Evolutionary conservation across 1,140 invertebrate genomes (phyloP), one percentile per base, ranked within the genome.

Genomic region (Pseudoatta argentina): DNA sequence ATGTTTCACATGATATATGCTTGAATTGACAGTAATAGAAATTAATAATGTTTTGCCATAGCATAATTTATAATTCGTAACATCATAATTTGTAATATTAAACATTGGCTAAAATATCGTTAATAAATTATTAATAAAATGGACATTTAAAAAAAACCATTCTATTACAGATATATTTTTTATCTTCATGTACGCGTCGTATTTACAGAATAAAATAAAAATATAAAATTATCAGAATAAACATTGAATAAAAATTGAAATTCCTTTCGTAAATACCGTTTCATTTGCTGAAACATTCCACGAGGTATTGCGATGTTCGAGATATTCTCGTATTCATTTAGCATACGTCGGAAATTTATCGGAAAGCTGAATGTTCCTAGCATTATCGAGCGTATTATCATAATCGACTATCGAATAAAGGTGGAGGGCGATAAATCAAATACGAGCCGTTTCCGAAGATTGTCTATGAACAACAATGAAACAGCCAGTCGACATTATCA

Each of bases 371-470:
- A 71, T 67, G 61, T 30, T 67, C 64, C 48, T 57, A 71, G 18
- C 64, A 48, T 81, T 81, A 81, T 81, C 51, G 78, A 10, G 12
- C 18, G 6, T 57, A 71, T 81, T 81, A 81, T 81, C 78, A 81
- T 81, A 81, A 81, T 81, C 66, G 51, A 59, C 66, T 81, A 81
- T 81, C 51, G 78, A 21, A 6, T 44, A n/a, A 55, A 24, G 63
- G 64, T 44, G 34, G 51, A 57, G 53, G 16, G 66, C 48, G 10
- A 81, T 81, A 71, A 71, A 81, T 81, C 78, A 81, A 81, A 81
- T 21, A 18, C 16, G 64, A 57, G 27, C 16, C 64, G 21, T 34
- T 81, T 81, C 71, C 64, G 57, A 71, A 18, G 66, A 71, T 59
- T 53, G 78, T 16, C 51, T 24, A 30, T 34, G 34, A n/a, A 48